Evolutionary conservation across 2,888 invertebrate genomes (phyloP), one percentile per base, ranked within the genome.

Genomic region (Athalia circularis): DNA sequence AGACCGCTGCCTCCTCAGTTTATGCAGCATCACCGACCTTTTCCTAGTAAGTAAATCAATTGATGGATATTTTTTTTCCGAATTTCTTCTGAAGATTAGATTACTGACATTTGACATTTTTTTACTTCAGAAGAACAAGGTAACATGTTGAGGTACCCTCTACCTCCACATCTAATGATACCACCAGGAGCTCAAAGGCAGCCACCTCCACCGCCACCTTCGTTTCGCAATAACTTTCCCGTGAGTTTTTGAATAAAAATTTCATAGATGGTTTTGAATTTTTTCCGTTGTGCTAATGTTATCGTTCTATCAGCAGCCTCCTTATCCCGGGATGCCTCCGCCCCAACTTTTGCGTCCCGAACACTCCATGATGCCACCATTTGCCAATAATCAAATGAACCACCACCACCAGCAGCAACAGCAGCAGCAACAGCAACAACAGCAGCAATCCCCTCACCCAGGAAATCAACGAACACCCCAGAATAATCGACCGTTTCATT

Each of bases 1-100:
- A 91, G 81, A 91, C 89, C 88, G 89, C 91, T 87, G 85, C 92
- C 87, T 88, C 91, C 86, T 61, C 88, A 86, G 59, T 87, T 87
- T 79, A 82, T 88, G 80, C 89, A 86, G 79, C 88, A 88, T 81
- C 82, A 86, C 77, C 84, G 87, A 81, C 83, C 86, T 78, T 77
- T 88, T 79, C 83, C 86, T 48, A 87, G 88, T 88, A 81, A 84
- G 86, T 83, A 67, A 62, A 61, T 65, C 72, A 43, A 9, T 64
- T n/a, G 45, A 77, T 29, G 29, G 29, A 2, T 29, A 29, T 78
- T 15, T 79, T 76, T 65, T 15, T 52, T 9, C 62, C 77, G 29
- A 67, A 59, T 79, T 65, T 67, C 59, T 29, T 77, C 59, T 52
- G 50, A 70, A 6, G 50, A 70, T 48, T 52, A 52, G 13, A 29